Percentiles rank a stretch among this genome's conserved stretches.
Conservation (phyloP, 2,888 invertebrate species). For the Conus canariensis region DNA sequence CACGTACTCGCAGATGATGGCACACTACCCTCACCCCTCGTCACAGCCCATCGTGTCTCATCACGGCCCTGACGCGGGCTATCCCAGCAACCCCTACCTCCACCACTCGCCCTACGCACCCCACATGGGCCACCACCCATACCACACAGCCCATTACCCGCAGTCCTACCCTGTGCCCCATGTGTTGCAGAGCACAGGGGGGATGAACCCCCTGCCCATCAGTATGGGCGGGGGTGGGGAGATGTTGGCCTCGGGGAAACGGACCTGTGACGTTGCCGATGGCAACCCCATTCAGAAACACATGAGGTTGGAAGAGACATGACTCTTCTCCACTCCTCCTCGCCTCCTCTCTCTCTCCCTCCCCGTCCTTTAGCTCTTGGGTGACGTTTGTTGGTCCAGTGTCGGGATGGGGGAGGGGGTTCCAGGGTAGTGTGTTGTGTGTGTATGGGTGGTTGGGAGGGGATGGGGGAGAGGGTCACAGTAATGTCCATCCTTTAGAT, state of each 20-base stretch:
- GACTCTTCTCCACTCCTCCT: background rate
- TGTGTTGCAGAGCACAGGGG: constrained; percentile 40
- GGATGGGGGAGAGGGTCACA: too few species aligned
- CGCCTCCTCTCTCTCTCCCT: background rate
- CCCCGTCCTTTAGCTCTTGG: background rate
- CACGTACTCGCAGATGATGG: constrained; percentile 2
- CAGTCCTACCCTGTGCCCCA: constrained; percentile 40
- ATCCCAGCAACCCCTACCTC: constrained; percentile 28
- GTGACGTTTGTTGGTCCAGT: background rate
- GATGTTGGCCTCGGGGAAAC: constrained; percentile 27
- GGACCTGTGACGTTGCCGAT: constrained; percentile 32
- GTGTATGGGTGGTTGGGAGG: background rate
- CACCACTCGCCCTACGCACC: constrained; percentile 24
- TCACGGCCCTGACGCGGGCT: constrained; percentile 8
- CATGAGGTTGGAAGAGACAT: constrained; percentile 36
- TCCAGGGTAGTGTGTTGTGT: background rate
- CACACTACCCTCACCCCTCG: background rate
- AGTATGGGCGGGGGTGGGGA: constrained; percentile 26
- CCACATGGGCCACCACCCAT: constrained; percentile 14
- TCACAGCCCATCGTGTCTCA: background rate
- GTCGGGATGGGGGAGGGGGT: background rate
- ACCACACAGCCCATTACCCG: constrained; percentile 26
- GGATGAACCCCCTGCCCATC: constrained; percentile 33
- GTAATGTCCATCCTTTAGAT: too few species aligned
- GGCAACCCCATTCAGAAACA: constrained; percentile 31